Percentiles rank a stretch among this genome's conserved stretches.
Evolutionary conservation across 2,113 vertebrate genomes (phyloP).

Genomic region (Phainopepla nitens): DNA sequence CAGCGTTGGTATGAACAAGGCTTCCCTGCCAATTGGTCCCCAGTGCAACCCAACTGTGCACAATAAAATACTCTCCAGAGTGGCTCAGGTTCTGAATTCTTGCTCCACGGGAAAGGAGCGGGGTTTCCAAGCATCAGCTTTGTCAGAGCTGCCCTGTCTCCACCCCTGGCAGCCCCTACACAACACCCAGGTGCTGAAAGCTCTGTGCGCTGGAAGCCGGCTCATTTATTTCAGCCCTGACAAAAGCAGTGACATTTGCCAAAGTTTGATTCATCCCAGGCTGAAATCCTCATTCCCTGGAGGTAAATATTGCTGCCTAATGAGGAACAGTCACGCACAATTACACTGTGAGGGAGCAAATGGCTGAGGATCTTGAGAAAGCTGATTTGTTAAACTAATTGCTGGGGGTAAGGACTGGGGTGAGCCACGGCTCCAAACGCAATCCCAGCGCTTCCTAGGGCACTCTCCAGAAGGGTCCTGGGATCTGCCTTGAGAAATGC

Average conservation of each 20-base stretch:
- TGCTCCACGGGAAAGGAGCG: accelerated
- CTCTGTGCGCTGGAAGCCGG: background rate
- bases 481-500: background rate
- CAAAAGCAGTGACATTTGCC: slow-evolving; percentile 49
- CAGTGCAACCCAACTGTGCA: background rate
- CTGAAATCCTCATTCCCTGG: slow-evolving; percentile 29
- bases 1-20: background rate
- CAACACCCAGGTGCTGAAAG: background rate
- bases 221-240: slow-evolving; percentile 33
- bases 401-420: background rate
- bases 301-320: slow-evolving; percentile 54
- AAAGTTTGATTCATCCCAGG: slow-evolving; percentile 40
- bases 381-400: slow-evolving; percentile 13
- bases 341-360: slow-evolving; percentile 37
- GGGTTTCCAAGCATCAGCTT: background rate
- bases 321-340: slow-evolving; percentile 12
- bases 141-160: background rate
- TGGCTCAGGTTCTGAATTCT: background rate
- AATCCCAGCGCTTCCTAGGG: background rate
- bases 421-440: background rate
- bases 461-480: background rate
- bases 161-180: background rate
- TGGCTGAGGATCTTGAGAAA: slow-evolving; percentile 12
- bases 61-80: background rate
- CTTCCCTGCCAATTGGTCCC: background rate